These are phyloP conservation scores for Hypolimnas misippus DNA, from an alignment of 2,888 invertebrate species.

Conservation along the genomic window DNA sequence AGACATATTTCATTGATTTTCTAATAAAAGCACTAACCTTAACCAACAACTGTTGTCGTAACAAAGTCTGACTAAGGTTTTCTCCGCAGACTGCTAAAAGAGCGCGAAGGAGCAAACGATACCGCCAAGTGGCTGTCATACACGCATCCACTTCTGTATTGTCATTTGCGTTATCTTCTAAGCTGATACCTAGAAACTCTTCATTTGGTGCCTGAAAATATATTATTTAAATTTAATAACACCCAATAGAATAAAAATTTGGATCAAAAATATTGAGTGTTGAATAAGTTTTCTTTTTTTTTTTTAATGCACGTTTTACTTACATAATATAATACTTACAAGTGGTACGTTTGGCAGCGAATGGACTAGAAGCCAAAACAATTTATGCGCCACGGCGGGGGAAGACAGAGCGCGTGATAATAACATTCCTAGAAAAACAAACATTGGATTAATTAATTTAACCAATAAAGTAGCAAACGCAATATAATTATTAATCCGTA, in stretches of 20 bases:
- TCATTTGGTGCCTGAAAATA: slow-evolving; percentile 63
- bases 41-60: slow-evolving; percentile 93
- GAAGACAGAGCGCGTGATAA: slow-evolving; percentile 91
- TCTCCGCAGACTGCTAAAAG: slow-evolving; percentile 93
- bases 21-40: slow-evolving; percentile 86
- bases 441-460: not conserved
- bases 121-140: slow-evolving; percentile 87
- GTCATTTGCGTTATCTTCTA: slow-evolving; percentile 68
- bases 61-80: slow-evolving; percentile 90
- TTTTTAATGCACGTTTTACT: no score
- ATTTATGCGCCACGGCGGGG: slow-evolving; percentile 95
- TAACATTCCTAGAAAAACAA: slow-evolving; percentile 57
- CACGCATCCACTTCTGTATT: slow-evolving; percentile 81
- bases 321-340: slow-evolving; percentile 71
- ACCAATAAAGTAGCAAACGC: not conserved
- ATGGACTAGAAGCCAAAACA: slow-evolving; percentile 97
- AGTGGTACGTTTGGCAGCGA: slow-evolving; percentile 93
- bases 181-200: slow-evolving; percentile 74
- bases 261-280: no score
- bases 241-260: no score
- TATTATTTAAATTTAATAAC: no score
- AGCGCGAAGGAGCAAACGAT: slow-evolving; percentile 94
- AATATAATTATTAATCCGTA: no score
- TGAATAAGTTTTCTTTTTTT: no score
- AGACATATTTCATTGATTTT: no score